Percentiles rank a stretch among this genome's conserved stretches.
Evolutionary conservation across 2,888 invertebrate genomes (phyloP).

Genomic region (Napeogenes sylphis): DNA sequence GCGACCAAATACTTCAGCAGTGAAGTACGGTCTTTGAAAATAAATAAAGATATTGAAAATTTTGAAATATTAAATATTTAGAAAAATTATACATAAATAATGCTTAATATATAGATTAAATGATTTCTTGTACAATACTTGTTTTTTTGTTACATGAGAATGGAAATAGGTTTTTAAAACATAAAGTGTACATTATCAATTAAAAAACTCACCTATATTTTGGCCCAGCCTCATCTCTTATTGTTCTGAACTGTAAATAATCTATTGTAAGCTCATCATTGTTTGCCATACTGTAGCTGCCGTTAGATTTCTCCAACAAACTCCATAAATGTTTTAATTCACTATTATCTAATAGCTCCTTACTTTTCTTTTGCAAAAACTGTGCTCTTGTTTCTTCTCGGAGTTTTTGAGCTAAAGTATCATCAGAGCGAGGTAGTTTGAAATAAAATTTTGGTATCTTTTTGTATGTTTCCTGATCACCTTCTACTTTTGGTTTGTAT

Average conservation of each 20-base stretch:
- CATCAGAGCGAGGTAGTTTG: constrained; percentile 86
- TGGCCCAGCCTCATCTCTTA: constrained; percentile 83
- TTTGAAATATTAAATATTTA: background rate
- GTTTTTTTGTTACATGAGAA: too few relatives aligned
- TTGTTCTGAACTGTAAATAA: constrained; percentile 90
- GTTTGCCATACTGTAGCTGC: constrained; percentile 79
- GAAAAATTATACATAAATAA: constrained; percentile 8
- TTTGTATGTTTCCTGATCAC: constrained; percentile 72
- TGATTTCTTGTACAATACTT: too few relatives aligned
- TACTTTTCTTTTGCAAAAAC: constrained; percentile 90
- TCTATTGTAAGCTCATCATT: constrained; percentile 90
- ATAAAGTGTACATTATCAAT: background rate
- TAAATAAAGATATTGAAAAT: too few relatives aligned
- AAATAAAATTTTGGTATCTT: constrained; percentile 87
- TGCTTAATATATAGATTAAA: background rate
- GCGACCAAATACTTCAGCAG: constrained; percentile 91
- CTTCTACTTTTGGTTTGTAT: constrained; percentile 72
- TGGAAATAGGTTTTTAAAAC: too few relatives aligned
- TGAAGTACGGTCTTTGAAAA: constrained; percentile 84
- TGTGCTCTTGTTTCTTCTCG: constrained; percentile 93
- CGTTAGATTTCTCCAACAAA: constrained; percentile 88
- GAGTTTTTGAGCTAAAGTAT: constrained; percentile 86
- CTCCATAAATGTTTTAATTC: constrained; percentile 92
- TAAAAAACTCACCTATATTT: constrained; percentile 80
- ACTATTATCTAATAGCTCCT: constrained; percentile 89